phyloP scores from a whole-genome alignment of 2,888 invertebrate species.

The Hipparchia sbordonii region DNA sequence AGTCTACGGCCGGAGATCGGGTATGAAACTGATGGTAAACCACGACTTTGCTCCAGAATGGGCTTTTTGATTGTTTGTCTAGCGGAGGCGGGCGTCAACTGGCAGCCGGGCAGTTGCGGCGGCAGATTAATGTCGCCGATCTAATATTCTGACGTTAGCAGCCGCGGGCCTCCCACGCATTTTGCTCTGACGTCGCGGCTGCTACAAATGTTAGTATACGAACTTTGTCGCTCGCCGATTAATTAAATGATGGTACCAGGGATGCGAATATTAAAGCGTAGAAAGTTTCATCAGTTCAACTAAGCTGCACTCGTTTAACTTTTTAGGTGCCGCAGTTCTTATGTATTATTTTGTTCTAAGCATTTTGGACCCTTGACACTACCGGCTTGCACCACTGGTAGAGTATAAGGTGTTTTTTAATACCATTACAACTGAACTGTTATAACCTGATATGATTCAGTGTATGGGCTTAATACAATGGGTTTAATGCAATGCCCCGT shows the following conservation, averaged over 20 bases:
- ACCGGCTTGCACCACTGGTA: too few species aligned
- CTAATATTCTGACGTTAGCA: slow-evolving; percentile 74
- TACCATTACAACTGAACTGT: too few species aligned
- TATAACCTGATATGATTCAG: too few species aligned
- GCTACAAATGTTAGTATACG: slow-evolving; percentile 34
- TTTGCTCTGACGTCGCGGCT: slow-evolving; percentile 38
- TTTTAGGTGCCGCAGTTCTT: not conserved
- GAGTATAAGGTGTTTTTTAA: too few species aligned
- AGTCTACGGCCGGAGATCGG: slow-evolving; percentile 63
- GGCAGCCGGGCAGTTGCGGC: slow-evolving; percentile 43
- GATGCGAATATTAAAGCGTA: slow-evolving; percentile 3
- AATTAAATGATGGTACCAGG: slow-evolving; percentile 6
- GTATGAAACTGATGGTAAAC: slow-evolving; percentile 64
- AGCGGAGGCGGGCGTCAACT: slow-evolving; percentile 38
- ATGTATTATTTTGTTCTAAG: too few species aligned
- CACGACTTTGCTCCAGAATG: slow-evolving; percentile 64
- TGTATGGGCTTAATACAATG: too few species aligned
- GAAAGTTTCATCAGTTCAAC: not conserved
- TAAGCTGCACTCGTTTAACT: not conserved
- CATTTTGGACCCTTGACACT: too few species aligned
- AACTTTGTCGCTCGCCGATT: slow-evolving; percentile 18
- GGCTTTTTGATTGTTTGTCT: slow-evolving; percentile 69
- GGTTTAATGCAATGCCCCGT: too few species aligned
- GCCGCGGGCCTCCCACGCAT: slow-evolving; percentile 44
- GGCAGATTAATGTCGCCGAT: slow-evolving; percentile 73